Evolutionary conservation across 2,797 vertebrate genomes (phyloP), one percentile per base, ranked within the genome.

Genomic region (Mormyrus hasselquistii): DNA sequence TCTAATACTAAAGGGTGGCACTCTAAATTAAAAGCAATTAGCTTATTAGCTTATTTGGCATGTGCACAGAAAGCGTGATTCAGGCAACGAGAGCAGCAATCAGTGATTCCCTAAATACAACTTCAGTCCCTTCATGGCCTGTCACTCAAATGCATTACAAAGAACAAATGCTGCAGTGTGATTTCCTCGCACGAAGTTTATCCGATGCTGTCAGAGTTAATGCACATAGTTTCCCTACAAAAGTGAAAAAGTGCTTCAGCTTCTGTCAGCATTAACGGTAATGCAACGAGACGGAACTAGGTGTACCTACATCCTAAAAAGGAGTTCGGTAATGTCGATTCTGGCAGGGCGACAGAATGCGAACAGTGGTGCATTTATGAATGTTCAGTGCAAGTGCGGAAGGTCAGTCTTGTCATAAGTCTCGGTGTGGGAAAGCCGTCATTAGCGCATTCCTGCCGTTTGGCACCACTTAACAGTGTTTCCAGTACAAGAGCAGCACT

Each of bases 1-100:
- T 41, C 16, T 73, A 25, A 22, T 52, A 88, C 86, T 83, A 69
- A 50, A 62, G 38, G 53, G 85, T 52, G 50, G 38, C 82, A 62
- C 88, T 90, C 79, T 88, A 88, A 79, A 89, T 88, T 79, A 89
- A 69, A 85, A 44, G 73, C 90, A 89, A 88, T 89, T 91, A 91
- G 85, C 76, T 89, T 19, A 22, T 89, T 89, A 91, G 88, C 88
- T 55, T 82, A 86, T 89, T 91, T 90, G 86, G 89, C 85, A 57
- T 65, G 62, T 50, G 62, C 29, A 44, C 86, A 59, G 84, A 79
- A 53, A 83, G 85, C 79, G 50, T 59, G 73, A 90, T 87, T 86
- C 85, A 82, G 65, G 82, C 50, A n/a, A 89, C 12, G 34, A 9
- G 69, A 12, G 55, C 29, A 73, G 65, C 19, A 79, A n/a, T 79